Evolutionary conservation across 2,797 vertebrate genomes (phyloP).

Genomic region (Delichon dasypus): DNA sequence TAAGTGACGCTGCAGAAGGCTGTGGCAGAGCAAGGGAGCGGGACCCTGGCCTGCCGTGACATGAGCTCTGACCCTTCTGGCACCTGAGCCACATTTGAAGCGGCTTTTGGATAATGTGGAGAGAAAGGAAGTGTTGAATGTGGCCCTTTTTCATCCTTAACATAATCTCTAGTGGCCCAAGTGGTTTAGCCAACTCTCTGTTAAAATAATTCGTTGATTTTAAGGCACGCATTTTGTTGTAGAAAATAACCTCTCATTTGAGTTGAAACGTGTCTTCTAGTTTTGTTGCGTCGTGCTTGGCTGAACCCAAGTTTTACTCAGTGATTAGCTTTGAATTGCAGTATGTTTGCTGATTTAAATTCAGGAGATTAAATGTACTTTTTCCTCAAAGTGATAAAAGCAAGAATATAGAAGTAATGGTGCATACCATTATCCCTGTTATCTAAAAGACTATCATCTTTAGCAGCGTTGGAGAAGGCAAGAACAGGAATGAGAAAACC

Average conservation of each 20-base stretch:
- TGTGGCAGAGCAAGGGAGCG: not conserved
- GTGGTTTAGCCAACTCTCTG: not conserved
- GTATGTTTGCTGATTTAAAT: not conserved
- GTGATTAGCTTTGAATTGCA: not conserved
- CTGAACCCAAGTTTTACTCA: not conserved
- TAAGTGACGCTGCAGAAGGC: not conserved
- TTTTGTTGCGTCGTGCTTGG: not conserved
- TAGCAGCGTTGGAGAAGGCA: constrained; percentile 1
- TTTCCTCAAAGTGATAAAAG: not conserved
- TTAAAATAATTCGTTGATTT: not conserved
- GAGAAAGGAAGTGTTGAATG: not conserved
- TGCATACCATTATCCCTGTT: not conserved
- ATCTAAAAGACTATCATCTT: not conserved
- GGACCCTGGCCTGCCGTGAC: not conserved
- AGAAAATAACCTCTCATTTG: not conserved
- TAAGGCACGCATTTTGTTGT: not conserved
- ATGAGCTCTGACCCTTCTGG: not conserved
- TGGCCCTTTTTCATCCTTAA: not conserved
- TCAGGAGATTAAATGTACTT: not conserved
- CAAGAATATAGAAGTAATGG: not conserved
- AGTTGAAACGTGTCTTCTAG: not conserved
- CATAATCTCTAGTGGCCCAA: not conserved
- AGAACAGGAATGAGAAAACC: not conserved
- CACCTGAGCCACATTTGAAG: not conserved
- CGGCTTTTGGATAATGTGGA: not conserved